Percentiles rank a stretch among this genome's conserved stretches.
phyloP scores from a whole-genome alignment of 2,113 vertebrate species.

The Acrocephalus arundinaceus region DNA sequence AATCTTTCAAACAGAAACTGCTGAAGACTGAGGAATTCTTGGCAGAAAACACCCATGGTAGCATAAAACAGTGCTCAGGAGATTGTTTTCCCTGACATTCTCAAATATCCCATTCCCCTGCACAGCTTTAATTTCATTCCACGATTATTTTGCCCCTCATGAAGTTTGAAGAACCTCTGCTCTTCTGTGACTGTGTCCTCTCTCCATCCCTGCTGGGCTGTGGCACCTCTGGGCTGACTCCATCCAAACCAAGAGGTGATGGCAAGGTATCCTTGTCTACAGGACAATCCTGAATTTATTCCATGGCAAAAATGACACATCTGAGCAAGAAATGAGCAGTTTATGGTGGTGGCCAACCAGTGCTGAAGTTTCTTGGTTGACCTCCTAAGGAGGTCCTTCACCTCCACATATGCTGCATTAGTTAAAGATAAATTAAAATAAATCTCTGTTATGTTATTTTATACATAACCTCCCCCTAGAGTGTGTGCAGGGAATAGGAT shows the following conservation, averaged over 20 bases:
- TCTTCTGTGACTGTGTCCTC: neutral
- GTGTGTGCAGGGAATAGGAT: neutral
- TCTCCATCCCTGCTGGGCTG: neutral
- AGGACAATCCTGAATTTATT: neutral
- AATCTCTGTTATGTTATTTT: conserved; percentile 2
- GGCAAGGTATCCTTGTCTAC: neutral
- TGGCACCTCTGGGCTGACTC: neutral
- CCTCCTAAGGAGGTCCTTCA: neutral
- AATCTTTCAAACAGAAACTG: neutral
- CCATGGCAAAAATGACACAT: neutral
- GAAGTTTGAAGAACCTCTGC: conserved; percentile 23
- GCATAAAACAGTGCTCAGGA: neutral
- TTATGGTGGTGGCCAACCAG: neutral
- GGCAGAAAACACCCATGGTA: neutral
- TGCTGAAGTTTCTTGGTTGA: neutral
- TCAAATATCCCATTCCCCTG: conserved; percentile 27
- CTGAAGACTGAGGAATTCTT: conserved; percentile 1
- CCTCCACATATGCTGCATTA: neutral
- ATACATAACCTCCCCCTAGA: neutral
- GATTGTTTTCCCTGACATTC: conserved; percentile 7
- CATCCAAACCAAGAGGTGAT: neutral
- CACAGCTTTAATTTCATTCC: conserved; percentile 57
- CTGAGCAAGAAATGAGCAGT: neutral
- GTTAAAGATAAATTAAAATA: neutral
- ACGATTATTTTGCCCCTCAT: neutral